Evolutionary conservation across 2,888 invertebrate species (phyloP), one percentile per base, ranked within the genome.

Genomic region (Hemaris fuciformis): DNA sequence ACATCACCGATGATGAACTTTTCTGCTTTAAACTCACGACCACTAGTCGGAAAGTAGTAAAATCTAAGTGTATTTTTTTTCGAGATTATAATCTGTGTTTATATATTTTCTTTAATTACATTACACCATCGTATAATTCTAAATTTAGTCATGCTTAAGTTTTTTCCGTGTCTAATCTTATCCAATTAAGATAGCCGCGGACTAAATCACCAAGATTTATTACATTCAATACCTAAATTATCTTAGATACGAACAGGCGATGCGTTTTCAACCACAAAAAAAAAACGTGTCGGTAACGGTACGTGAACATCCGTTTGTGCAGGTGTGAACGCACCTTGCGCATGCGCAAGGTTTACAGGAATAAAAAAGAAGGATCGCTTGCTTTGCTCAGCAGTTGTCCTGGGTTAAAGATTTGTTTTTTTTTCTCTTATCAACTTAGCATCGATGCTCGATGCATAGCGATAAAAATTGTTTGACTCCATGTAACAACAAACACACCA

Each of bases 321-420:
- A 85, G 85, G 83, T 85, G 85, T 68, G 63, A 62, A 64, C 67
- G 70, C 85, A 85, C 84, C 85, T 85, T 85, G 85, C 74, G 77
- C 68, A 70, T 23, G 60, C 60, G n/a, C 59, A 23, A 58, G 59
- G 45, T 46, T 25, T 22, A 46, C 10, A 4, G 59, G 15, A 59
- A 25, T 46, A 34, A 59, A 38, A 3, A 20, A 23, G 34, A 48
- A 46, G 34, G 46, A 18, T 59, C 23, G 45, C 38, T 34, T 23
- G 23, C 6, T 15, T 23, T 18, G 13, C 53, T 27, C 8, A 18
- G 53, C 53, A 53, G 31, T 27, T 53, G 53, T 31, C 18, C 18
- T 27, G 31, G 22, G 3, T 20, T 41, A 1, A 20, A 31, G 27
- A 53, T 53, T 48, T 48, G 15, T 48, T 27, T 53, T 8, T 31